Conservation (phyloP, 2,797 vertebrate genomes). For the Semaprochilodus insignis region DNA sequence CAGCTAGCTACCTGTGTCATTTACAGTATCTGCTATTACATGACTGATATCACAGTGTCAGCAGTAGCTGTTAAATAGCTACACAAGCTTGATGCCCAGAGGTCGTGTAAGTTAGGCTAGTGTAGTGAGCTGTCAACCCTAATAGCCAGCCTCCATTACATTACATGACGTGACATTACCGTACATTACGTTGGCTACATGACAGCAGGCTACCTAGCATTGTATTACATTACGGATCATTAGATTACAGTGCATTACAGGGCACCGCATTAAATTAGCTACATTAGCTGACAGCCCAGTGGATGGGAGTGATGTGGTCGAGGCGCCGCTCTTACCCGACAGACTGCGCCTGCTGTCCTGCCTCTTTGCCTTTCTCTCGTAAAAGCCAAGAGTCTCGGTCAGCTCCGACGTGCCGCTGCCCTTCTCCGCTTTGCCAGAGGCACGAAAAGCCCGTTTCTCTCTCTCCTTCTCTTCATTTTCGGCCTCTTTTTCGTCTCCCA, state of each 20-base stretch:
- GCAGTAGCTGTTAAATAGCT: background rate
- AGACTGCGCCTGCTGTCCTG: constrained; percentile 80
- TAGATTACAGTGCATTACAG: background rate
- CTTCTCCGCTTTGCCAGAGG: constrained; percentile 44
- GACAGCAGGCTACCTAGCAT: background rate
- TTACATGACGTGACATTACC: background rate
- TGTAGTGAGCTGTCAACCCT: background rate
- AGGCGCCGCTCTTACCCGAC: constrained; percentile 84
- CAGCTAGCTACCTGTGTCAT: too few relatives aligned
- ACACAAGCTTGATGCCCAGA: background rate
- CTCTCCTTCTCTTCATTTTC: constrained; percentile 75
- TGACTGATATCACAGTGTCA: too few relatives aligned
- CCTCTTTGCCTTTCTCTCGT: constrained; percentile 80
- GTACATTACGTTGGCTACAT: too few relatives aligned
- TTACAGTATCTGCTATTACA: too few relatives aligned
- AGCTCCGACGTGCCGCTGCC: constrained; percentile 68
- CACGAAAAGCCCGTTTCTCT: constrained; percentile 56
- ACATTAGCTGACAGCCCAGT: background rate
- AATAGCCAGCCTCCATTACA: background rate
- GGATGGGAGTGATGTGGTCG: background rate
- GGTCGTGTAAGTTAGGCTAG: background rate
- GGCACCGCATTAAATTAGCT: background rate
- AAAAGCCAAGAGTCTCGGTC: constrained; percentile 86
- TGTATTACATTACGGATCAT: background rate
- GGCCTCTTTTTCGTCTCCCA: constrained; percentile 77